Evolutionary conservation across 2,888 invertebrate genomes (phyloP), one percentile per base, ranked within the genome.

Genomic region (Sipha maydis): DNA sequence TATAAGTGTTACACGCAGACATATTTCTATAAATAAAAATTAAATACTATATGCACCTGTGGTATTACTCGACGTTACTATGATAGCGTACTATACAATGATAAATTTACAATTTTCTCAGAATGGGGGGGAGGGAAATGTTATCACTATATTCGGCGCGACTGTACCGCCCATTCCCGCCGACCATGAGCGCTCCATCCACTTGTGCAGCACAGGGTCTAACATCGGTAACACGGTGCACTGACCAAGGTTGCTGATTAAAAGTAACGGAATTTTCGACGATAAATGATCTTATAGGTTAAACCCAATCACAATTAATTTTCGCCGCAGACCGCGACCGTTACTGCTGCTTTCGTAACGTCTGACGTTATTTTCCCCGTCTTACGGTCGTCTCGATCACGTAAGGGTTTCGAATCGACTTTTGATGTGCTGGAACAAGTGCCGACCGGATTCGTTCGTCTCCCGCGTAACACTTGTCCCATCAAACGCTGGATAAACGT

Each of bases 211-310:
- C 7, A 9, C 9, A 7, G 67, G 8, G 67, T 67, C 19, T n/a
- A 67, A 61, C 21, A 17, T 19, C 67, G 76, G 84, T 77, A 38
- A 28, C 56, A n/a, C 67, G 82, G 69, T n/a, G 82, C 11, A 21
- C 48, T 17, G 28, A 38, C 38, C 80, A 75, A 67, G 67, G 61
- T 77, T 41, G 17, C 77, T 78, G 85, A 85, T 85, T 85, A 85
- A 85, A 85, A 77, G 48, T 85, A 85, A 88, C 88, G 88, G 88
- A 80, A 88, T 88, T 88, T 82, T 75, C 73, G 5, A 28, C 54
- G 38, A 61, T 61, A 56, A 79, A 31, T 67, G 3, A 38, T 73
- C 75, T 41, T 88, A 80, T 80, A 88, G 88, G 88, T 80, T 88
- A 88, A 79, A 88, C 67, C 67, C 21, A 41, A 80, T 41, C 38